Conservation (phyloP, 2,888 invertebrate species). For the Melinaea marsaeus region DNA sequence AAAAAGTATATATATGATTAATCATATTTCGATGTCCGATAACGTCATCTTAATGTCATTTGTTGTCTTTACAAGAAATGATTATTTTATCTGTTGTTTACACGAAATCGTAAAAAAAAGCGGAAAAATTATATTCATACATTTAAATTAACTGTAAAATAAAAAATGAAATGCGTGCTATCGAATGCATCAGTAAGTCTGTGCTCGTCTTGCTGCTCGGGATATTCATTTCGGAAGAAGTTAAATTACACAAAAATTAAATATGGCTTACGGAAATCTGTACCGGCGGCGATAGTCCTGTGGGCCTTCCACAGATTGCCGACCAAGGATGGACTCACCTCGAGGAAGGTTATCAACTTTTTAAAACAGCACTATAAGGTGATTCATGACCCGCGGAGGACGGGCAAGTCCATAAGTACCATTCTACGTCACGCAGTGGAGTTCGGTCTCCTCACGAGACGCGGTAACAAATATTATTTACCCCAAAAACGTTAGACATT, state of each 20-base stretch:
- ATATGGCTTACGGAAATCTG: conserved; percentile 40
- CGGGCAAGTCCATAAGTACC: conserved; percentile 48
- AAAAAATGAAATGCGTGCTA: conserved; percentile 13
- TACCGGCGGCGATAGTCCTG: conserved; percentile 54
- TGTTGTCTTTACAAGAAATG: too few relatives aligned
- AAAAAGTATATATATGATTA: too few relatives aligned
- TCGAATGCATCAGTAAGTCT: conserved; percentile 10
- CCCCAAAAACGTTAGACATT: conserved; percentile 10
- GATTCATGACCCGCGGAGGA: conserved; percentile 38
- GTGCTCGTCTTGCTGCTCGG: conserved; percentile 16
- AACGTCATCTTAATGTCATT: too few relatives aligned
- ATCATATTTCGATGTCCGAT: too few relatives aligned
- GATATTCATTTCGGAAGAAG: conserved; percentile 12
- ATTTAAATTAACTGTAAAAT: conserved; percentile 3
- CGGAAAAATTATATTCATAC: conserved; percentile 2
- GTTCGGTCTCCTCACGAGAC: conserved; percentile 52
- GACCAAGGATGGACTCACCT: conserved; percentile 47
- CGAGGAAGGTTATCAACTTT: conserved; percentile 50
- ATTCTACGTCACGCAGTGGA: conserved; percentile 53
- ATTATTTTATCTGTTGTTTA: too few relatives aligned
- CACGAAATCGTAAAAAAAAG: conserved; percentile 3
- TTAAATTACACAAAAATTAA: conserved; percentile 40
- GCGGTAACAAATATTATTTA: conserved; percentile 46
- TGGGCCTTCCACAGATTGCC: conserved; percentile 58
- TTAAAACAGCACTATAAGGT: conserved; percentile 49